Percentiles rank a stretch among this genome's conserved stretches.
Conservation (phyloP, 1,140 invertebrate species). For the Semibalanus balanoides region DNA sequence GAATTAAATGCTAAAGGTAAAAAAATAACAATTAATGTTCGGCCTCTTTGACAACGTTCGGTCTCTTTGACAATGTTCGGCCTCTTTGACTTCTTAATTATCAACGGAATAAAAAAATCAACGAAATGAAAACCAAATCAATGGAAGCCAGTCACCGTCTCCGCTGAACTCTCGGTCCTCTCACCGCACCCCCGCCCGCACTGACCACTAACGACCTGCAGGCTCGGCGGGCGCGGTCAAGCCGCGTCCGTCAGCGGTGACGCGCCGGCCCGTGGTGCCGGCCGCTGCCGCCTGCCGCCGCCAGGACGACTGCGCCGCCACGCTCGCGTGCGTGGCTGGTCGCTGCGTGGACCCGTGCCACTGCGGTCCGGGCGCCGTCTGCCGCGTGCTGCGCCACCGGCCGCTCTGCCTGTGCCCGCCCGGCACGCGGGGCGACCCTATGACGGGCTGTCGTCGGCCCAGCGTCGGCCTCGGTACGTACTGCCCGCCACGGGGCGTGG, state of each 20-base stretch:
- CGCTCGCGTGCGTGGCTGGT: slow-evolving; percentile 22
- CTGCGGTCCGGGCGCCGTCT: slow-evolving; percentile 27
- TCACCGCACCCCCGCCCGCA: background rate
- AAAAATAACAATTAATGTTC: too few relatives aligned
- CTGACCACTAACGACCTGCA: background rate
- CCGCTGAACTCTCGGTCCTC: background rate
- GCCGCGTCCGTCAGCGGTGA: background rate
- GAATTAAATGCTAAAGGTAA: too few relatives aligned
- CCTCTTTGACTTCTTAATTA: too few relatives aligned
- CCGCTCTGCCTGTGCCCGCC: slow-evolving; percentile 65
- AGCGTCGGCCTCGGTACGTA: background rate
- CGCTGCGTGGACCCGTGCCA: slow-evolving; percentile 27
- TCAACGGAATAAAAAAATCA: too few relatives aligned
- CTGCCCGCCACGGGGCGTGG: too few relatives aligned
- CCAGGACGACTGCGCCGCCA: slow-evolving; percentile 23
- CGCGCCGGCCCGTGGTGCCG: too few relatives aligned
- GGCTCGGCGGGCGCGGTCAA: background rate
- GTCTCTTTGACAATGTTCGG: too few relatives aligned
- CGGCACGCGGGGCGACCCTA: slow-evolving; percentile 48
- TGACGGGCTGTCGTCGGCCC: slow-evolving; percentile 18
- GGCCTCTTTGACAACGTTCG: too few relatives aligned
- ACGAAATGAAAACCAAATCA: too few relatives aligned
- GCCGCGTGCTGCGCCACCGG: slow-evolving; percentile 48
- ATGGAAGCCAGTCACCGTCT: too few relatives aligned
- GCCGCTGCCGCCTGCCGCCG: slow-evolving; percentile 25